phyloP scores from a whole-genome alignment of 2,797 vertebrate species.

The Clamator glandarius region DNA sequence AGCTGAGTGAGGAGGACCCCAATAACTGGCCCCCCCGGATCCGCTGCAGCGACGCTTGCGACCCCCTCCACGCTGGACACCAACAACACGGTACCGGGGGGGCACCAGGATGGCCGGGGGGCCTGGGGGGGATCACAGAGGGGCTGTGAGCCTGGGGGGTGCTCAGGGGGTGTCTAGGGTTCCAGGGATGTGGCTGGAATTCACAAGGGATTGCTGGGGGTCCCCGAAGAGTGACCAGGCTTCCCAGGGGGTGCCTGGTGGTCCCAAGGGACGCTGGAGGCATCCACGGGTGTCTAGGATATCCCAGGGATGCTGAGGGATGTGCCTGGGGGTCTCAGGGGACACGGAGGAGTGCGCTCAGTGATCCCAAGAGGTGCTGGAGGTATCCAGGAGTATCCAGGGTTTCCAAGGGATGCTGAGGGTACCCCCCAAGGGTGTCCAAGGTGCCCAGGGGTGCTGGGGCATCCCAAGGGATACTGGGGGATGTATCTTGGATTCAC shows the following conservation, averaged over 20 bases:
- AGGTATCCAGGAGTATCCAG: too few relatives aligned
- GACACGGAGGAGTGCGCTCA: too few relatives aligned
- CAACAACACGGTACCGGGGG: constrained; percentile 4
- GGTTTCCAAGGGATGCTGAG: not conserved
- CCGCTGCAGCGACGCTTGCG: constrained; percentile 40
- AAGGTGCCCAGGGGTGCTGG: too few relatives aligned
- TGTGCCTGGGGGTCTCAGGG: too few relatives aligned
- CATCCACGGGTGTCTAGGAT: too few relatives aligned
- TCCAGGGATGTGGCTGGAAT: not conserved
- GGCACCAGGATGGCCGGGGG: not conserved
- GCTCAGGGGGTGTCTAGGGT: not conserved
- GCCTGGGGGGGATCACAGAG: not conserved
- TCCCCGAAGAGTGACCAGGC: too few relatives aligned
- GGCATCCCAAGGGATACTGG: too few relatives aligned
- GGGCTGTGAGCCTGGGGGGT: not conserved
- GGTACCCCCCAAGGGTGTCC: too few relatives aligned
- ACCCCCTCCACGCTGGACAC: constrained; percentile 44
- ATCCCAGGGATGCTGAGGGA: too few relatives aligned
- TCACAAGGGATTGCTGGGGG: not conserved
- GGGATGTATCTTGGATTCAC: too few relatives aligned
- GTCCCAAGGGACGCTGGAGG: too few relatives aligned
- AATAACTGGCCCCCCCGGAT: constrained; percentile 18
- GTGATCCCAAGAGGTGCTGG: too few relatives aligned
- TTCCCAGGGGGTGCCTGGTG: not conserved
- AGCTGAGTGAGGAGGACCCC: not conserved